Evolutionary conservation across 2,113 vertebrate genomes (phyloP).

Genomic region (Percopsis transmontana): DNA sequence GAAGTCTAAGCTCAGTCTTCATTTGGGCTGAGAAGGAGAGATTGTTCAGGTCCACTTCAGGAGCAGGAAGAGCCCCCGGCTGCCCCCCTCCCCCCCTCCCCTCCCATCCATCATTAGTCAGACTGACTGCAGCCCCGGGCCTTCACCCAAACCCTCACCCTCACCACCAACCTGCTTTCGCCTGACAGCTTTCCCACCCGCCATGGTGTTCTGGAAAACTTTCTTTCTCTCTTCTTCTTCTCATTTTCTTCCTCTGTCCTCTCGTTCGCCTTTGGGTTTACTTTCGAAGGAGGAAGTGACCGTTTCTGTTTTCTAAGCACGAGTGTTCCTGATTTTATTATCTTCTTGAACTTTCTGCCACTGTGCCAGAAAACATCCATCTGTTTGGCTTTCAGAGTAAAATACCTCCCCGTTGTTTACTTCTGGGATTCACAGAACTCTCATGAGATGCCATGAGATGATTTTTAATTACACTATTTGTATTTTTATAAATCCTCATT

Average conservation of each 20-base stretch:
- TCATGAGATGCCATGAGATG: no score
- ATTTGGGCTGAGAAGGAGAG: neutral
- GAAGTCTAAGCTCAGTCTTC: neutral
- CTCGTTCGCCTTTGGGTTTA: neutral
- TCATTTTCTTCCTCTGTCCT: neutral
- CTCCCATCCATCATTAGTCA: conserved; percentile 47
- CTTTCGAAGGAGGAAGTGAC: conserved; percentile 27
- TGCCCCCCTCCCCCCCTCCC: neutral
- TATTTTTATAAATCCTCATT: neutral
- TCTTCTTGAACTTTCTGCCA: conserved; percentile 16
- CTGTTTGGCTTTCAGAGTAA: conserved; percentile 32
- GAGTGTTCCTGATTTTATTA: conserved; percentile 18
- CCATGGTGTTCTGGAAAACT: no score
- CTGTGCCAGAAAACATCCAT: conserved; percentile 35
- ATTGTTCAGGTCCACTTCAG: conserved; percentile 18
- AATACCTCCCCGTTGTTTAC: conserved; percentile 32
- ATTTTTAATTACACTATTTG: no score
- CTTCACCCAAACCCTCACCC: conserved; percentile 34
- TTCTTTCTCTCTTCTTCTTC: neutral
- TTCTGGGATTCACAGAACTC: no score
- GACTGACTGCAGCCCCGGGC: conserved; percentile 31
- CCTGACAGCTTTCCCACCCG: conserved; percentile 21
- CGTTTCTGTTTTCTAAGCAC: conserved; percentile 30
- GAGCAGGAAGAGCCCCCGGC: conserved; percentile 6
- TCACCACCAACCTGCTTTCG: conserved; percentile 33